These are phyloP conservation scores for Cryptomyrus ogoouensis DNA, from an alignment of 2,113 vertebrate species.

Conservation along the genomic window DNA sequence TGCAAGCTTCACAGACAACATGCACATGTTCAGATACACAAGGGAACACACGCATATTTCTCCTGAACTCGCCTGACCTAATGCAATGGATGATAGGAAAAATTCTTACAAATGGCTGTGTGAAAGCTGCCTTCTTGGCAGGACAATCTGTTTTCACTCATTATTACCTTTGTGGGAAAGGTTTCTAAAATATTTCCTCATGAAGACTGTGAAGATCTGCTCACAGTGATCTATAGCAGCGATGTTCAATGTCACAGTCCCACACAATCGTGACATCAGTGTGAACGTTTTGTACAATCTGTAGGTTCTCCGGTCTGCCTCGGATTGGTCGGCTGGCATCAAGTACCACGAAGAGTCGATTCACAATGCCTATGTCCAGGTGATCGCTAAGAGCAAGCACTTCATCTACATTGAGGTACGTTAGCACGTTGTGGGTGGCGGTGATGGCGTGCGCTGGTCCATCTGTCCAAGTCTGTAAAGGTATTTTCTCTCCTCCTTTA, in stretches of 20 bases:
- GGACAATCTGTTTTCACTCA: background rate
- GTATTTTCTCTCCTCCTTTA: slow-evolving; percentile 50
- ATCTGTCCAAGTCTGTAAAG: background rate
- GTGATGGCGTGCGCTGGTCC: too few relatives aligned
- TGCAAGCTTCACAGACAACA: background rate
- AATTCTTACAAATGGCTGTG: background rate
- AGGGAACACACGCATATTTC: background rate
- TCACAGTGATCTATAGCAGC: background rate
- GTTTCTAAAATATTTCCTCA: background rate
- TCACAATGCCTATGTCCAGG: slow-evolving; percentile 73
- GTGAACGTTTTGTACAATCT: background rate
- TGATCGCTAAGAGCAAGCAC: slow-evolving; percentile 79
- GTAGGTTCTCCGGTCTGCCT: slow-evolving; percentile 83
- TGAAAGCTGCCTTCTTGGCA: background rate
- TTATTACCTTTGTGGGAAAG: background rate
- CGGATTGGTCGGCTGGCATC: slow-evolving; percentile 92
- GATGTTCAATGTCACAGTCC: background rate
- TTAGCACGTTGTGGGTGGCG: background rate
- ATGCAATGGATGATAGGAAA: background rate
- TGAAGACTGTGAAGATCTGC: background rate
- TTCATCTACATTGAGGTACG: slow-evolving; percentile 76
- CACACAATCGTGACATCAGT: background rate
- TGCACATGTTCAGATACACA: background rate
- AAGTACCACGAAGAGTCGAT: slow-evolving; percentile 95
- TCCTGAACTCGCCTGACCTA: background rate